These are phyloP conservation scores for Anisognathus igniventris DNA, from an alignment of 2,797 vertebrate species.

Conservation along the genomic window DNA sequence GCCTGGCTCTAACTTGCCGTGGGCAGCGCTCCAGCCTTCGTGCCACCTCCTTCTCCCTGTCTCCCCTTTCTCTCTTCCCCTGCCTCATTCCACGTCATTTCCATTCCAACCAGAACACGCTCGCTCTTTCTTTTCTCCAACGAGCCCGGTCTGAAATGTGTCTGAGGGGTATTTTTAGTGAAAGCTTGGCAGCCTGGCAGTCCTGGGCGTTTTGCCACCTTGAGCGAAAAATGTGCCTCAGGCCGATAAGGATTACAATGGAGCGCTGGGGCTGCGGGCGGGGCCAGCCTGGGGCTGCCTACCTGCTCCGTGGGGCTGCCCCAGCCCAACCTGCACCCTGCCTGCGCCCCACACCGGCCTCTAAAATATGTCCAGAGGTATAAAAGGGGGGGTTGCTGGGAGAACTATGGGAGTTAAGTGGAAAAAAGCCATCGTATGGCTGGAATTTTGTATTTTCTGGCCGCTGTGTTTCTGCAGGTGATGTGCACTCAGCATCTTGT, in stretches of 20 bases:
- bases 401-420: background rate
- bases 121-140: background rate
- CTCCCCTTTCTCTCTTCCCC: background rate
- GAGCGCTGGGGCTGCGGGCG: fast-evolving
- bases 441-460: background rate
- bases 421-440: fast-evolving
- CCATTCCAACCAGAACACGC: background rate
- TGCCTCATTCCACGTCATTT: background rate
- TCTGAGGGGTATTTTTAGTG: conserved; percentile 38
- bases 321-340: fast-evolving
- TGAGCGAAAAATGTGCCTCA: background rate
- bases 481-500: fast-evolving
- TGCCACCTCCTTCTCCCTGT: background rate
- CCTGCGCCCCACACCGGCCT: fast-evolving
- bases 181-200: conserved; percentile 39
- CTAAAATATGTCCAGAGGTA: fast-evolving
- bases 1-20: background rate
- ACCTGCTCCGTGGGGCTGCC: background rate
- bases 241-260: conserved; percentile 57
- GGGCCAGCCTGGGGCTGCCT: background rate
- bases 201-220: conserved; percentile 59
- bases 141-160: background rate
- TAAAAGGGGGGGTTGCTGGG: background rate
- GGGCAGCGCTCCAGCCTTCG: background rate
- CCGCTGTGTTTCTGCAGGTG: fast-evolving